Evolutionary conservation across 2,888 invertebrate genomes (phyloP).

Genomic region (Eristalinus aeneus): DNA sequence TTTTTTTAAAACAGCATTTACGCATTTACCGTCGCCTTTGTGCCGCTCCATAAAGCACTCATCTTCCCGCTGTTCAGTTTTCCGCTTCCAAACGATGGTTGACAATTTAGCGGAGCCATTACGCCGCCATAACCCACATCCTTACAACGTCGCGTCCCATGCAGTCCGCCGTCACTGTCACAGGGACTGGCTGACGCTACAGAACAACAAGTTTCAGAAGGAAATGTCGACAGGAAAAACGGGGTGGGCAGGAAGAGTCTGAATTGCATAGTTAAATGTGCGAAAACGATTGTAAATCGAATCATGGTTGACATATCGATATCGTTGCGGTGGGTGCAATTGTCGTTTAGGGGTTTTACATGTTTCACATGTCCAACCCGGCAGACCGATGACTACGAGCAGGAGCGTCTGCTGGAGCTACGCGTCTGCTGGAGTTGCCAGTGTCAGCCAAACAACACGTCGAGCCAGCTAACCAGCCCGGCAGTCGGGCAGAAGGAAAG

Average conservation of each 20-base stretch:
- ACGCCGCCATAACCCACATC: background rate
- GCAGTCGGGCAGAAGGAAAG: background rate
- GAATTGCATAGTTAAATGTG: slow-evolving; percentile 62
- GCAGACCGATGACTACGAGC: slow-evolving; percentile 31
- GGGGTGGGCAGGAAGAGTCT: background rate
- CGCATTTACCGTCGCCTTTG: slow-evolving; percentile 3
- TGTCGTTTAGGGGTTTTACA: slow-evolving; percentile 64
- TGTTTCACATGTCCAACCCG: slow-evolving; percentile 61
- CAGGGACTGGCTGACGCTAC: slow-evolving; percentile 29
- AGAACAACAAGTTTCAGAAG: slow-evolving; percentile 12
- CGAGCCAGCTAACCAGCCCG: background rate
- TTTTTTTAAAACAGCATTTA: background rate
- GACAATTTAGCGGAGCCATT: slow-evolving; percentile 23
- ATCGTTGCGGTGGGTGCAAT: slow-evolving; percentile 67
- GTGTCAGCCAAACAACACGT: slow-evolving; percentile 33
- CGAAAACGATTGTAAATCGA: slow-evolving; percentile 70
- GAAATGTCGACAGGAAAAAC: slow-evolving; percentile 11
- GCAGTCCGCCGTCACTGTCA: slow-evolving; percentile 23
- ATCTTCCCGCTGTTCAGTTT: background rate
- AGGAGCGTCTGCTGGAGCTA: slow-evolving; percentile 4
- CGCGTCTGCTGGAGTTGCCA: slow-evolving; percentile 47
- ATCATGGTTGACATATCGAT: slow-evolving; percentile 69
- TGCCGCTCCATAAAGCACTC: slow-evolving; percentile 25
- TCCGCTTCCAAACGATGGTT: slow-evolving; percentile 28
- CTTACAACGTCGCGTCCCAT: slow-evolving; percentile 5